These are phyloP conservation scores for Nasonovia ribisnigri DNA, from an alignment of 2,888 invertebrate species.

Conservation along the genomic window DNA sequence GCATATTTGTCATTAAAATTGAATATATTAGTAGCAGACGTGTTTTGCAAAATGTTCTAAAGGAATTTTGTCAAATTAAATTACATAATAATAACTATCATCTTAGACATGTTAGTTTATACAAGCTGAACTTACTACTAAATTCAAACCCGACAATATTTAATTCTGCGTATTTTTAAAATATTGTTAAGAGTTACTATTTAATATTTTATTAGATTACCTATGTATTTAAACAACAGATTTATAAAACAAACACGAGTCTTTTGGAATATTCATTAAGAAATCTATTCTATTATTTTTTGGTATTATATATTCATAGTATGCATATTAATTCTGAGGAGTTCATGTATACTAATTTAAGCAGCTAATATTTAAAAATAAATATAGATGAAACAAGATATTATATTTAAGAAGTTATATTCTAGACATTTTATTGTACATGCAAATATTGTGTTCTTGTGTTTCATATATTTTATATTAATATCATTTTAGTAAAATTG, in stretches of 20 bases:
- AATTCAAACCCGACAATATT: background rate
- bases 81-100: background rate
- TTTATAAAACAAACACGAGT: background rate
- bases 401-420: too few species aligned
- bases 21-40: slow-evolving; percentile 22
- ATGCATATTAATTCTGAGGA: slow-evolving; percentile 1
- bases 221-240: background rate
- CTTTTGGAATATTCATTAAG: background rate
- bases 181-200: background rate
- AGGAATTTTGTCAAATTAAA: slow-evolving; percentile 12
- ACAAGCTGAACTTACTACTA: background rate
- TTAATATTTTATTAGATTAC: background rate
- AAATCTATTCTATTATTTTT: background rate
- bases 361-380: background rate
- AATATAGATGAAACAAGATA: background rate
- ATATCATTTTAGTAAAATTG: background rate
- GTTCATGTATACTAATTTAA: background rate
- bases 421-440: background rate
- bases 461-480: background rate
- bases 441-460: background rate
- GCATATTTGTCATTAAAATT: slow-evolving; percentile 3
- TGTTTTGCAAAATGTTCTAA: background rate
- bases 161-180: background rate
- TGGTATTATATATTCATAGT: background rate
- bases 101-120: background rate